Evolutionary conservation across 2,113 vertebrate species (phyloP).

Genomic region (Triplophysa tibetana): DNA sequence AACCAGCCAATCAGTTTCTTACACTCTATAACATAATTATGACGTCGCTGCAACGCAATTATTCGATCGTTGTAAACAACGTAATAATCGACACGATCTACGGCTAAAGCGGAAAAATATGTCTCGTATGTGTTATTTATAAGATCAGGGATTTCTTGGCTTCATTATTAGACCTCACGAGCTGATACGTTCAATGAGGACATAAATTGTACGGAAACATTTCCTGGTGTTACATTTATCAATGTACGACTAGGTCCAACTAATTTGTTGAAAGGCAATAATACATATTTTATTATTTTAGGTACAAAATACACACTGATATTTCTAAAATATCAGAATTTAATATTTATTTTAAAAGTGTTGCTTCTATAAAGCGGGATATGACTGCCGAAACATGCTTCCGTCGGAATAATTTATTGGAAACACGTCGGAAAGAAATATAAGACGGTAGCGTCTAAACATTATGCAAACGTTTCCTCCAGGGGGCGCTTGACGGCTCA

Average conservation of each 20-base stretch:
- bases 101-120: background rate
- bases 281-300: background rate
- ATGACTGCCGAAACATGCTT: background rate
- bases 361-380: background rate
- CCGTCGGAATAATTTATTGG: slow-evolving; percentile 2
- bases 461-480: background rate
- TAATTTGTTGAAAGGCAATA: background rate
- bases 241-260: slow-evolving; percentile 29
- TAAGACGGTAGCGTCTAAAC: background rate
- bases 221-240: slow-evolving; percentile 41
- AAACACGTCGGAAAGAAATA: slow-evolving; percentile 11
- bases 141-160: background rate
- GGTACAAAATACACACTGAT: no score
- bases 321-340: no score
- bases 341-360: background rate
- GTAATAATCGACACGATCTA: background rate
- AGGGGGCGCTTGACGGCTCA: slow-evolving; percentile 22
- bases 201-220: background rate
- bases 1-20: slow-evolving; percentile 66
- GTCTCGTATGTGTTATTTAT: background rate
- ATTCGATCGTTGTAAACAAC: background rate
- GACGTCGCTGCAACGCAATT: slow-evolving; percentile 51
- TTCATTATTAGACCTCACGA: background rate
- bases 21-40: slow-evolving; percentile 49
- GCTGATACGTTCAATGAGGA: background rate